These are phyloP conservation scores for Heteromurus nitidus DNA, from an alignment of 2,888 invertebrate genomes.

Conservation along the genomic window DNA sequence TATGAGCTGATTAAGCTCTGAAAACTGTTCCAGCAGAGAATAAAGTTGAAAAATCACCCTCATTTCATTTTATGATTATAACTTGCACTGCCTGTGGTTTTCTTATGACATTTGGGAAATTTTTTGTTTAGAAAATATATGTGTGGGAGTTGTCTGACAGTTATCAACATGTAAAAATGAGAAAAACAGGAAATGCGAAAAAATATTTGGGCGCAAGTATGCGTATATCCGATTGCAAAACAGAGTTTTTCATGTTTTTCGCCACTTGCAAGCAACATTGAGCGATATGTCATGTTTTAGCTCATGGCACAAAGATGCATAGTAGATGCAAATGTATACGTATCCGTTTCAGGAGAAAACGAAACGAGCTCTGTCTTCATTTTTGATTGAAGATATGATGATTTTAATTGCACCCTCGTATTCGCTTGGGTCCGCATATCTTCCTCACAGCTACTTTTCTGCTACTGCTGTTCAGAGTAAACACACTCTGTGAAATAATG, in stretches of 20 bases:
- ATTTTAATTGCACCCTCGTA: slow-evolving; percentile 14
- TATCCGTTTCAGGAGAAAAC: neutral
- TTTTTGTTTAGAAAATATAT: slow-evolving; percentile 11
- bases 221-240: neutral
- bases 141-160: slow-evolving; percentile 46
- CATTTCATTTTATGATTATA: slow-evolving; percentile 16
- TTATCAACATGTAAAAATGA: slow-evolving; percentile 12
- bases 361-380: neutral
- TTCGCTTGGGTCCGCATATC: neutral
- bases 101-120: neutral
- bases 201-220: neutral
- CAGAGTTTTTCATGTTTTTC: neutral
- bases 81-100: slow-evolving; percentile 29
- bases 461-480: slow-evolving; percentile 5
- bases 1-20: slow-evolving; percentile 43
- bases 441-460: slow-evolving; percentile 13
- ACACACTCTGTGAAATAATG: slow-evolving; percentile 23
- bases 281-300: too few relatives aligned
- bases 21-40: slow-evolving; percentile 36
- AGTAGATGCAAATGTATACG: neutral
- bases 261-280: neutral
- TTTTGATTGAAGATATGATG: slow-evolving; percentile 22
- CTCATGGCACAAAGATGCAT: too few relatives aligned
- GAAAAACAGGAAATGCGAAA: slow-evolving; percentile 33
- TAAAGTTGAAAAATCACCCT: slow-evolving; percentile 11